Percentiles rank a stretch among this genome's conserved stretches.
These are phyloP conservation scores for Saguinus midas DNA, from an alignment of 2,113 vertebrate genomes.

Conservation along the genomic window DNA sequence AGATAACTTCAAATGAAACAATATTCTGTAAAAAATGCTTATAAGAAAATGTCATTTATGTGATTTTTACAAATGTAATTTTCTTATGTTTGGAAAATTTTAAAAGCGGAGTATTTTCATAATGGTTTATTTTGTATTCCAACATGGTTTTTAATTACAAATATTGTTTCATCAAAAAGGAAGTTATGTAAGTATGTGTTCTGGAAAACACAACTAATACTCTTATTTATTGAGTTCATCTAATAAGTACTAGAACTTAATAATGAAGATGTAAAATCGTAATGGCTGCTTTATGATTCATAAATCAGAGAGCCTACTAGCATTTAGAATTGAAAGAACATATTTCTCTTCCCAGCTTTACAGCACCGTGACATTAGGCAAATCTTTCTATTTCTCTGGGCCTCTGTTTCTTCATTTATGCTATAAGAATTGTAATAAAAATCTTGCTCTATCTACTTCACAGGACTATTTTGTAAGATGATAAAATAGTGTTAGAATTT, in stretches of 20 bases:
- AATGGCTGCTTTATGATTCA: background rate
- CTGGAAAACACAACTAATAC: background rate
- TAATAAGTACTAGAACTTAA: background rate
- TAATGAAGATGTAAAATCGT: background rate
- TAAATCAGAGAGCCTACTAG: background rate
- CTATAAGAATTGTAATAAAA: background rate
- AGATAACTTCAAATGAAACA: background rate
- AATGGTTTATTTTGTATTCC: slow-evolving; percentile 35
- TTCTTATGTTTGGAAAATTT: slow-evolving; percentile 52
- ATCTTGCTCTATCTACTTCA: background rate
- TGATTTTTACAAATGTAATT: slow-evolving; percentile 70
- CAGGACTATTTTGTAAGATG: background rate
- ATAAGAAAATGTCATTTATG: slow-evolving; percentile 48
- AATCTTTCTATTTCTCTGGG: background rate
- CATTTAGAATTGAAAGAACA: background rate
- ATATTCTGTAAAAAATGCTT: slow-evolving; percentile 59
- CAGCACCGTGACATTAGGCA: background rate
- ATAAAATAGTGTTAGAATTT: slow-evolving; percentile 4
- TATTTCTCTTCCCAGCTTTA: background rate
- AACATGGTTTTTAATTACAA: slow-evolving; percentile 38
- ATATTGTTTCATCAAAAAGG: background rate
- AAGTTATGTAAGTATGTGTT: background rate
- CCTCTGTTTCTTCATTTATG: slow-evolving; percentile 14
- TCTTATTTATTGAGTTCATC: background rate
- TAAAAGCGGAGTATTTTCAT: slow-evolving; percentile 2